Conservation (phyloP, 2,113 vertebrate genomes). For the Hydrochoerus hydrochaeris region DNA sequence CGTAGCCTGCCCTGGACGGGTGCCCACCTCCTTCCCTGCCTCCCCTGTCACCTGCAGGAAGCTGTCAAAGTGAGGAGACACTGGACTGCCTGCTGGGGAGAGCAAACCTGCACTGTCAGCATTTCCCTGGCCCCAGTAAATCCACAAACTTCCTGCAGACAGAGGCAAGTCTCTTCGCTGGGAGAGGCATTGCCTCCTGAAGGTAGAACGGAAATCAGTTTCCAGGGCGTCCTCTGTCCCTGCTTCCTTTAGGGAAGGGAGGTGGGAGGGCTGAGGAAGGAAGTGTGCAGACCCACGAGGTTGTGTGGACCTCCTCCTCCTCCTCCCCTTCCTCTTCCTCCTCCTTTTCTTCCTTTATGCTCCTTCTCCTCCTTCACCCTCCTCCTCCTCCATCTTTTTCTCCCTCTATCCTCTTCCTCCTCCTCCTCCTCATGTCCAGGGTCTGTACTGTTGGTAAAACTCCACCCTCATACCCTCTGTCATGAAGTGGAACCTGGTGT, state of each 20-base stretch:
- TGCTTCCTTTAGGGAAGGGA: neutral
- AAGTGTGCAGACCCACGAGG: neutral
- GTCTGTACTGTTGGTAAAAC: neutral
- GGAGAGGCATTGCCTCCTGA: neutral
- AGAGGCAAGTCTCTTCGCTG: neutral
- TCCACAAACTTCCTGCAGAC: conserved; percentile 40
- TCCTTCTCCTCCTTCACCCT: neutral
- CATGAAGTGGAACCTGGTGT: neutral
- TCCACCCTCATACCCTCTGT: no score
- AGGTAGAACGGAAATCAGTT: neutral
- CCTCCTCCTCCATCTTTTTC: neutral
- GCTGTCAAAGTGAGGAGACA: neutral
- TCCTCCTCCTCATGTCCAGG: neutral
- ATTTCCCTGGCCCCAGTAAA: conserved; percentile 43
- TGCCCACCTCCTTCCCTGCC: neutral
- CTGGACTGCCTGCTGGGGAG: neutral
- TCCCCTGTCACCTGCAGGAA: neutral
- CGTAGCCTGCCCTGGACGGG: neutral
- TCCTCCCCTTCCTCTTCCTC: neutral
- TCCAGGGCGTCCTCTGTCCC: neutral
- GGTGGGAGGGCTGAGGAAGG: neutral
- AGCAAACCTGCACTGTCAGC: neutral
- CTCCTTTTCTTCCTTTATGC: no score
- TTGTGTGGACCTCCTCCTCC: neutral
- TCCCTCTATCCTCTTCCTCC: neutral